Evolutionary conservation across 2,888 invertebrate species (phyloP).

Genomic region (Leptopilina drosophilae): DNA sequence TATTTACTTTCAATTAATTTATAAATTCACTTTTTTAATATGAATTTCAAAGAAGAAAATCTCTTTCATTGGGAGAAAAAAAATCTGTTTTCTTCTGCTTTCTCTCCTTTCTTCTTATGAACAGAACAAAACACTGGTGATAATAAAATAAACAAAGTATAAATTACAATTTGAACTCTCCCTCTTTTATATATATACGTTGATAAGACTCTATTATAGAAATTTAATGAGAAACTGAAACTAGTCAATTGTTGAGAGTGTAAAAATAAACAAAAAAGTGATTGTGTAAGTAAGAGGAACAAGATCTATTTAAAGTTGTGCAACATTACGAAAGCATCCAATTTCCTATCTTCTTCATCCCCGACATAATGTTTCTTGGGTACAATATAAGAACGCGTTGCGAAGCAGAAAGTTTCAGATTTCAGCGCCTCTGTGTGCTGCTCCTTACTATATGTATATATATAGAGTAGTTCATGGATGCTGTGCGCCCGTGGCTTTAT

Average conservation of each 20-base stretch:
- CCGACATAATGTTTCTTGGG: constrained; percentile 14
- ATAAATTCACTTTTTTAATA: no score
- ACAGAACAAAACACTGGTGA: no score
- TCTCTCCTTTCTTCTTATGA: no score
- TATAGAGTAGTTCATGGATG: background rate
- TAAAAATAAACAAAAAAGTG: constrained; percentile 1
- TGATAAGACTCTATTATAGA: background rate
- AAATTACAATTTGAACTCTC: background rate
- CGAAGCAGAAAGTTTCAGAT: constrained; percentile 34
- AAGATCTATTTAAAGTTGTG: constrained; percentile 36
- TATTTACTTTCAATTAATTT: no score
- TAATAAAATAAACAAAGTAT: background rate
- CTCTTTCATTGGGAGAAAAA: no score
- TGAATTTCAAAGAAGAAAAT: no score
- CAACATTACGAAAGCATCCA: constrained; percentile 21
- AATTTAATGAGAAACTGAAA: constrained; percentile 14
- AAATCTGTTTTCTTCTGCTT: no score
- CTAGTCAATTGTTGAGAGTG: background rate
- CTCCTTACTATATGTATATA: no score
- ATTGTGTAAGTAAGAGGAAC: constrained; percentile 1
- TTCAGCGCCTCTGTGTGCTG: background rate
- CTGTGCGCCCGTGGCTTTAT: background rate
- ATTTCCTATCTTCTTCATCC: constrained; percentile 11
- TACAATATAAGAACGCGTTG: constrained; percentile 19
- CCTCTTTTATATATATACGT: no score